Conservation (phyloP, 2,797 vertebrate species). For the Sebastes matsubarae region DNA sequence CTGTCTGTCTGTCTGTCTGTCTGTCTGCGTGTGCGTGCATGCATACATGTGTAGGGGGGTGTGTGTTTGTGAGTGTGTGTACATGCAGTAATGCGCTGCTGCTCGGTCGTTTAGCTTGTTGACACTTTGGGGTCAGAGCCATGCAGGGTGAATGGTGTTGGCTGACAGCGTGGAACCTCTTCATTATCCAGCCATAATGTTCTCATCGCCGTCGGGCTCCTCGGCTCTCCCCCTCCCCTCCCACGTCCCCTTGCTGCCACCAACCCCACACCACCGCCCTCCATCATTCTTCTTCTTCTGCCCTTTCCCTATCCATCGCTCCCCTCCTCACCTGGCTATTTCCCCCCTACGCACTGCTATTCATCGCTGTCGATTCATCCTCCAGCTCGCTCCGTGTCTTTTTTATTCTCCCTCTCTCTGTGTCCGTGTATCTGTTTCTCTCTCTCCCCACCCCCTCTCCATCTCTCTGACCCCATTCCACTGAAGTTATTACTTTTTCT, state of each 20-base stretch:
- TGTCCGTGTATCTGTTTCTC: conserved; percentile 10
- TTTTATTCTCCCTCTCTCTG: background rate
- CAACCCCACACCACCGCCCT: conserved; percentile 15
- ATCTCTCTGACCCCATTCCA: conserved; percentile 64
- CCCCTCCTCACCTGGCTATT: conserved; percentile 49
- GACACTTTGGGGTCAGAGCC: conserved; percentile 88
- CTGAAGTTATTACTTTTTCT: conserved; percentile 49
- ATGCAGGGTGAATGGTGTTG: conserved; percentile 83
- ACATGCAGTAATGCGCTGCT: conserved; percentile 80
- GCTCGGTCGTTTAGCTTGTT: conserved; percentile 86
- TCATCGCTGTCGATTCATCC: conserved; percentile 57
- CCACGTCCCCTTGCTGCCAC: conserved; percentile 11
- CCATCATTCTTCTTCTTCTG: conserved; percentile 47
- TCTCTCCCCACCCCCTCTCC: background rate
- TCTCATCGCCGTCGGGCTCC: conserved; percentile 81
- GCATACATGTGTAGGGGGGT: background rate
- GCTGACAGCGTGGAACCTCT: conserved; percentile 87
- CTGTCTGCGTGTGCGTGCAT: background rate
- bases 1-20: background rate
- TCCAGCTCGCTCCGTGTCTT: conserved; percentile 28
- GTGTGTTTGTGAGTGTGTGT: conserved; percentile 29
- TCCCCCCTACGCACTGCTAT: conserved; percentile 12
- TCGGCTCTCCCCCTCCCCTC: conserved; percentile 1
- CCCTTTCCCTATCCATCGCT: conserved; percentile 33
- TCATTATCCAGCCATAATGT: conserved; percentile 86